Conservation (phyloP, 2,797 vertebrate species). For the Coreius guichenoti region DNA sequence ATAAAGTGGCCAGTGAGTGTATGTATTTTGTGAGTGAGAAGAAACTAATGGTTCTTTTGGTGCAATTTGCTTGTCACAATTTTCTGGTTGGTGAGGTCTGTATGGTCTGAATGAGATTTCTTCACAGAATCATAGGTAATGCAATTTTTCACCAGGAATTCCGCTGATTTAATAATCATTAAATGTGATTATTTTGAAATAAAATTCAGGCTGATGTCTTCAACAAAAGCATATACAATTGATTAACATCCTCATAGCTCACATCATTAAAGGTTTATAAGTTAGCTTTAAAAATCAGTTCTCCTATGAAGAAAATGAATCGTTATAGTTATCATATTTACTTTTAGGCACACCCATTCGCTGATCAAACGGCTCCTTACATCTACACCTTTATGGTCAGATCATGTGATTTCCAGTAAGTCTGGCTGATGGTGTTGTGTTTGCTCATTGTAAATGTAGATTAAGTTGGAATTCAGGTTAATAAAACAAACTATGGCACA, state of each 20-base stretch:
- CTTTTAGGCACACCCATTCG: neutral
- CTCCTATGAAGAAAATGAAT: neutral
- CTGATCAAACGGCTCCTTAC: neutral
- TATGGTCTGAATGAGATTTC: neutral
- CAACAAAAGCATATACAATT: too few species aligned
- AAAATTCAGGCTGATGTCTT: too few species aligned
- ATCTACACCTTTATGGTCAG: neutral
- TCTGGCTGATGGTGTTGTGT: neutral
- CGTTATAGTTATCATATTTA: neutral
- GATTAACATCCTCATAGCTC: neutral
- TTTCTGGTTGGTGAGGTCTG: neutral
- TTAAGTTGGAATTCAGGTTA: slow-evolving; percentile 8
- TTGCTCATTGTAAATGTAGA: slow-evolving; percentile 20
- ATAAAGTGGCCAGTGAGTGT: neutral
- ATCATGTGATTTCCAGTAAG: slow-evolving; percentile 22
- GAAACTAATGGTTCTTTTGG: neutral
- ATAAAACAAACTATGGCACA: neutral
- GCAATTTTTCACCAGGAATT: neutral
- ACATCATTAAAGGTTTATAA: neutral
- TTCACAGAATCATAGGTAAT: too few species aligned
- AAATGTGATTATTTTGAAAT: neutral
- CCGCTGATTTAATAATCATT: too few species aligned
- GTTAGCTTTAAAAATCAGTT: neutral
- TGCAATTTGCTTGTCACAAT: neutral
- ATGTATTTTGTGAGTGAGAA: neutral